Conservation (phyloP, 2,888 invertebrate genomes). For the Hesperia comma region DNA sequence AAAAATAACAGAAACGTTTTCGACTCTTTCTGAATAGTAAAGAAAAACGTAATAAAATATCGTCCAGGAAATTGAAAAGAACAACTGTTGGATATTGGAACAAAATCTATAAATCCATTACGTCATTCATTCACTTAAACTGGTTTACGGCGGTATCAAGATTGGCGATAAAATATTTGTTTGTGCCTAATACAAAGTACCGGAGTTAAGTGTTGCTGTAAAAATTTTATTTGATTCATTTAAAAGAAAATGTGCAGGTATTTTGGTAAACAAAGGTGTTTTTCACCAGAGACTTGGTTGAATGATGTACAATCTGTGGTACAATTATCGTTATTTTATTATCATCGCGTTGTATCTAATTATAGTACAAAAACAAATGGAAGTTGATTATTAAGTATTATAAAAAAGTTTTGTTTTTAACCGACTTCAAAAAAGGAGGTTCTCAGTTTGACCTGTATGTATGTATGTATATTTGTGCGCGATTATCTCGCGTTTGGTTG, state of each 20-base stretch:
- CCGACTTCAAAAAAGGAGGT: too few relatives aligned
- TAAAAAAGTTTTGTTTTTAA: too few relatives aligned
- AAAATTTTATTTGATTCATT: slow-evolving; percentile 22
- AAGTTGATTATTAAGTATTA: too few relatives aligned
- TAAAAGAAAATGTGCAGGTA: background rate
- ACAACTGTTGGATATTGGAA: slow-evolving; percentile 12
- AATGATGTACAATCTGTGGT: too few relatives aligned
- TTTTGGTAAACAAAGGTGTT: too few relatives aligned
- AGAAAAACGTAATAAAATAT: slow-evolving; percentile 10
- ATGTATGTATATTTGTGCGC: too few relatives aligned
- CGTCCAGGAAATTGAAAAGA: slow-evolving; percentile 3
- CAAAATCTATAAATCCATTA: slow-evolving; percentile 32
- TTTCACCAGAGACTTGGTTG: too few relatives aligned
- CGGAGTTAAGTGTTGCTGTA: slow-evolving; percentile 16
- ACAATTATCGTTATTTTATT: too few relatives aligned
- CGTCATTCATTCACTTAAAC: slow-evolving; percentile 30
- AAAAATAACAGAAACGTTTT: background rate
- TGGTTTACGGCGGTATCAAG: slow-evolving; percentile 27
- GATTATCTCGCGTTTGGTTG: too few relatives aligned
- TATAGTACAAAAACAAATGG: too few relatives aligned
- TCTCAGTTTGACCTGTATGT: too few relatives aligned
- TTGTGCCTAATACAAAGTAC: slow-evolving; percentile 31
- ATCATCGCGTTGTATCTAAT: too few relatives aligned
- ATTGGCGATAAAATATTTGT: slow-evolving; percentile 30
- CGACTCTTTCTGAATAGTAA: background rate